Base-by-base conservation (phyloP, 2,888 invertebrate species). In the Epistrophella euchroma region DNA sequence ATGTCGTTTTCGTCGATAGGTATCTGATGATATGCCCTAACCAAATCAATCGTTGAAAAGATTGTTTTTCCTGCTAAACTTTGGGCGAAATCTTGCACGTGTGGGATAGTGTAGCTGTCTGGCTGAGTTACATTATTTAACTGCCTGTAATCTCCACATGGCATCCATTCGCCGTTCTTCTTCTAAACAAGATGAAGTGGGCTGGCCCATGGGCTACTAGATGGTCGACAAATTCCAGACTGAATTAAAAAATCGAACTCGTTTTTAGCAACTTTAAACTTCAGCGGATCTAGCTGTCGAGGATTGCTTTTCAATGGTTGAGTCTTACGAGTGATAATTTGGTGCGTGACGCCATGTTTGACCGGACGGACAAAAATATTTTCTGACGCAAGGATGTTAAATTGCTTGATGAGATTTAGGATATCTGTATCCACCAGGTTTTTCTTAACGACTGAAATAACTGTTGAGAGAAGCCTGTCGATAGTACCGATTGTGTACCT, bases 1-100 rank as follows among this genome's bases (percentile, higher is more conserved):
- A 45, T 45, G 11, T 45, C 45, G 17, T 0, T 4, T 17, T 45
- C 45, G 0, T 45, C 45, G 2, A 22, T 45, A 3, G 45, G 45
- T 45, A 9, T 45, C 10, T 17, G 45, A 9, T 45, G 45, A 19
- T 40, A 40, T 1, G 37, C 37, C 15, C 15, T 4, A 5, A 89
- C 37, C 6, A 37, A 37, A 35, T 35, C 35, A 1, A 4, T 45
- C 0, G 13, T 37, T 11, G 37, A 37, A 6, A 37, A 37, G 13
- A 37, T 4, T 37, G 13, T 13, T 2, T 4, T 37, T 6, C 37
- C n/a, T n/a, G n/a, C n/a, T 13, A 37, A 13, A 13, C 37, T 37
- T 13, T 37, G 37, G 37, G 13, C 0, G 13, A 37, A 13, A 37
- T 28, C 37, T 13, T 37, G 37, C 3, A 37, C 4, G 4, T 37